Conservation (phyloP, 2,888 invertebrate species). For the Trissoscelio sp. region DNA sequence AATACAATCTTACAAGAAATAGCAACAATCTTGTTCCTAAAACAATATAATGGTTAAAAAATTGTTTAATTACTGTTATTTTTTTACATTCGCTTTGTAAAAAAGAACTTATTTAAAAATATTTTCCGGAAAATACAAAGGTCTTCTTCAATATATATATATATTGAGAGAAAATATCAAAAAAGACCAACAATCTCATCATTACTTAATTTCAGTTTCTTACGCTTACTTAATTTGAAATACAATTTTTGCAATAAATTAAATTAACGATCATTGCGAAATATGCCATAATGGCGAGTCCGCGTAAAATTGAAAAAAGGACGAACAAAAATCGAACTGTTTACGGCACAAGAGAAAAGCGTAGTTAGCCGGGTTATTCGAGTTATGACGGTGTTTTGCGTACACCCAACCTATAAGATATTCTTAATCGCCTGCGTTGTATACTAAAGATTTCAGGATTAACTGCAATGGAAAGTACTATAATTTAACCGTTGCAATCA, state of each 20-base stretch:
- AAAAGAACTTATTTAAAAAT: too few relatives aligned
- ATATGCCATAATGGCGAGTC: slow-evolving; percentile 18
- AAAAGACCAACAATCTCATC: not conserved
- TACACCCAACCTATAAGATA: slow-evolving; percentile 70
- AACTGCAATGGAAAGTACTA: slow-evolving; percentile 72
- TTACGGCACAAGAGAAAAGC: slow-evolving; percentile 49
- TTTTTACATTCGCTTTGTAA: too few relatives aligned
- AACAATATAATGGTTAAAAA: too few relatives aligned
- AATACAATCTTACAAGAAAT: too few relatives aligned
- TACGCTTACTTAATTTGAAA: slow-evolving; percentile 21
- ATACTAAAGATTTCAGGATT: slow-evolving; percentile 73
- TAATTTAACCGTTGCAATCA: slow-evolving; percentile 75
- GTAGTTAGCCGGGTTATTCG: slow-evolving; percentile 33
- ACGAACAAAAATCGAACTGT: slow-evolving; percentile 31
- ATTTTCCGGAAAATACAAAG: too few relatives aligned
- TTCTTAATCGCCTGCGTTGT: slow-evolving; percentile 73
- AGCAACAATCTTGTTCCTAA: too few relatives aligned
- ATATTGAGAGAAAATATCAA: not conserved
- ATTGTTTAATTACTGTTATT: too few relatives aligned
- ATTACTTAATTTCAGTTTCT: not conserved
- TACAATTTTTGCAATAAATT: slow-evolving; percentile 13
- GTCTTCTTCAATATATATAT: too few relatives aligned
- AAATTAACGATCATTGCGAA: slow-evolving; percentile 41
- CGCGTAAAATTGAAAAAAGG: slow-evolving; percentile 28
- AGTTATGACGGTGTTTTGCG: slow-evolving; percentile 60